phyloP scores from a whole-genome alignment of 2,888 invertebrate species.

The Synergus itoensis region DNA sequence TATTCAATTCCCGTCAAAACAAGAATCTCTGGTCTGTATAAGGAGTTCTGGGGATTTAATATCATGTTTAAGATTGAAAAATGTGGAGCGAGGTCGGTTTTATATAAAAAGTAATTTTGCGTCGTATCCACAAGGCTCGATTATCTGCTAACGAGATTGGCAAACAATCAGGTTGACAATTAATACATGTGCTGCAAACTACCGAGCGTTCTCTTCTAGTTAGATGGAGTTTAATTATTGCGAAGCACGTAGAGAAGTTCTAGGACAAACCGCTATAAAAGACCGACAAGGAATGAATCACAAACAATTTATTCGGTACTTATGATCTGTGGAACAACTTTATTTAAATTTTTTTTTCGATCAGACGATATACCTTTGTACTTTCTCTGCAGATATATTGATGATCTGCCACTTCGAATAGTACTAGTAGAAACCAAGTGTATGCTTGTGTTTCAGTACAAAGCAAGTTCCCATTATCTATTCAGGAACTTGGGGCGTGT shows the following conservation, averaged over 20 bases:
- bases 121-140: neutral
- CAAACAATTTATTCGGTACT: neutral
- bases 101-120: neutral
- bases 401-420: too few species aligned
- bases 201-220: neutral
- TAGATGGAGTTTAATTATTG: neutral
- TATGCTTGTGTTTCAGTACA: too few species aligned
- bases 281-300: neutral
- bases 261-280: neutral
- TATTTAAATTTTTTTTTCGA: neutral
- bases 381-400: too few species aligned
- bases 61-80: neutral
- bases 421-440: too few species aligned
- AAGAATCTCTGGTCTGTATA: conserved; percentile 47
- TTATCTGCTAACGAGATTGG: neutral
- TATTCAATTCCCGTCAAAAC: conserved; percentile 22
- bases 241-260: neutral
- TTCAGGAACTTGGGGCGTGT: too few species aligned
- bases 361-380: too few species aligned
- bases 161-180: conserved; percentile 2
- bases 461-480: too few species aligned
- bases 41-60: neutral
- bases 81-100: neutral
- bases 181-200: neutral
- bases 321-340: too few species aligned